These are phyloP conservation scores for Muschampia plurimacula DNA, from an alignment of 2,888 invertebrate genomes.

Conservation along the genomic window DNA sequence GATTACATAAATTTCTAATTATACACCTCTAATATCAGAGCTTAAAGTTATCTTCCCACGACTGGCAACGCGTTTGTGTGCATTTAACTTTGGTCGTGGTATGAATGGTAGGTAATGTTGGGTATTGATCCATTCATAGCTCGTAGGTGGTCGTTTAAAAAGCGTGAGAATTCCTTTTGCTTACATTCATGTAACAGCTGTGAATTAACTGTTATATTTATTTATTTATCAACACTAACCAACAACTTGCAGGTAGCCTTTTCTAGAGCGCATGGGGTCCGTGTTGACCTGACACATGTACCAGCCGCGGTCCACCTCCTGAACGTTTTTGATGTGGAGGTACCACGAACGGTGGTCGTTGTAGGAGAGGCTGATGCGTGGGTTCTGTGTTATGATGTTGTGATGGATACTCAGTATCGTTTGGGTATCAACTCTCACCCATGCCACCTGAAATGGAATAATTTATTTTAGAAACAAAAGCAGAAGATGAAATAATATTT, in stretches of 20 bases:
- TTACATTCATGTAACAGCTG: no score
- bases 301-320: constrained; percentile 95
- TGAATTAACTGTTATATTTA: no score
- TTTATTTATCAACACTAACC: constrained; percentile 86
- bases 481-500: background rate
- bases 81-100: no score
- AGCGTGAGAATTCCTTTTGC: no score
- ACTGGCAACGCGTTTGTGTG: no score
- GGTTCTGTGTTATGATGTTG: constrained; percentile 96
- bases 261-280: constrained; percentile 96
- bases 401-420: constrained; percentile 97
- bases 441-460: constrained; percentile 93
- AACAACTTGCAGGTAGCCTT: constrained; percentile 96
- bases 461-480: background rate
- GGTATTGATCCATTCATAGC: no score
- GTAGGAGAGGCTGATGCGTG: constrained; percentile 93
- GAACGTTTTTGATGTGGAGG: constrained; percentile 94
- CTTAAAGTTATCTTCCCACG: no score
- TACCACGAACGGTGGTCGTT: constrained; percentile 97
- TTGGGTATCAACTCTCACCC: constrained; percentile 97
- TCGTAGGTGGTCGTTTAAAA: no score
- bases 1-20: no score
- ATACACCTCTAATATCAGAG: no score
- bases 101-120: background rate
- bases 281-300: constrained; percentile 97